Evolutionary conservation across 2,113 vertebrate species (phyloP).

Genomic region (Labrus mixtus): DNA sequence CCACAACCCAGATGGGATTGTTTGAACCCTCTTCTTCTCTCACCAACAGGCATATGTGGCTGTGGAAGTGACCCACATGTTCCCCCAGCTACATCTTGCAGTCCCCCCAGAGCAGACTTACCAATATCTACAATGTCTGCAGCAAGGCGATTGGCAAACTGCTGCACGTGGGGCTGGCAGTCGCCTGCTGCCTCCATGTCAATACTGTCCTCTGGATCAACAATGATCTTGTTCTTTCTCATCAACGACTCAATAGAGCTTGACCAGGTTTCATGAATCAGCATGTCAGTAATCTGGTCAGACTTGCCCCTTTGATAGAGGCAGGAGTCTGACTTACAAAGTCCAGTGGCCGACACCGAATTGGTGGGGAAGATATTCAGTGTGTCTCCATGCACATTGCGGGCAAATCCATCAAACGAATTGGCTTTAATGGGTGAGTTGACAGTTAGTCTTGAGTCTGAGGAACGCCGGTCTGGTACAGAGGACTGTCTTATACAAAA

Average conservation of each 20-base stretch:
- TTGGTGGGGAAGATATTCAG: conserved; percentile 85
- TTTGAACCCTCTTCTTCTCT: conserved; percentile 76
- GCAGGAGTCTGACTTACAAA: conserved; percentile 97
- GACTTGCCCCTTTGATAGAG: conserved; percentile 90
- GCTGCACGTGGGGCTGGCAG: conserved; percentile 84
- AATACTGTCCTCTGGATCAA: conserved; percentile 80
- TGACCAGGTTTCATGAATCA: conserved; percentile 96
- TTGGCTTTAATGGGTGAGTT: conserved; percentile 93
- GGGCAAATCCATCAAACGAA: conserved; percentile 93
- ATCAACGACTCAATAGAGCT: conserved; percentile 96
- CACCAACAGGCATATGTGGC: conserved; percentile 69
- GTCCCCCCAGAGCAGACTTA: conserved; percentile 78
- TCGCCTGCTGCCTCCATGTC: conserved; percentile 80
- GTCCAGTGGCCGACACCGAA: conserved; percentile 83
- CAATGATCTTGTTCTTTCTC: conserved; percentile 97
- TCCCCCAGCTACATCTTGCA: conserved; percentile 82
- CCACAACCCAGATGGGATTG: conserved; percentile 71
- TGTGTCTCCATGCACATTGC: conserved; percentile 85
- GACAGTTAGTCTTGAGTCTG: conserved; percentile 89
- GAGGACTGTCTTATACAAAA: conserved; percentile 94
- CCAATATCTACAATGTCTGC: conserved; percentile 87
- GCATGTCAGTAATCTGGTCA: conserved; percentile 93
- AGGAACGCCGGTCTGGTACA: conserved; percentile 89
- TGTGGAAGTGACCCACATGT: conserved; percentile 57
- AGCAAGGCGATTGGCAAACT: conserved; percentile 85